Evolutionary conservation across 2,113 vertebrate genomes (phyloP).

Genomic region (Hepsetus odoe): DNA sequence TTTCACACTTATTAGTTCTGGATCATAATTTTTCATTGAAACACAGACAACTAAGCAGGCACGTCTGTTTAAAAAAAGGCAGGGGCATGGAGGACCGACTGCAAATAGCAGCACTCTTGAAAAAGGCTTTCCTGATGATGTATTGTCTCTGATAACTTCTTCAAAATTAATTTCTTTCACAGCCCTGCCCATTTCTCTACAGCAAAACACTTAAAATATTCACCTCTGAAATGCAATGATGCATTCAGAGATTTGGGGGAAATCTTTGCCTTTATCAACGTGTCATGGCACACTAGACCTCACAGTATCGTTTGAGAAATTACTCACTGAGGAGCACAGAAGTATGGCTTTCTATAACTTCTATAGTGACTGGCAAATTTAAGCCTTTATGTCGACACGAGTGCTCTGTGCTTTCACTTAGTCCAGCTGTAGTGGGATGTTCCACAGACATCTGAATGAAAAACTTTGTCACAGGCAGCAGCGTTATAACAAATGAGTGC

Average conservation of each 20-base stretch:
- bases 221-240: not conserved
- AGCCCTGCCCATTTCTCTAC: not conserved
- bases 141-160: not conserved
- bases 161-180: not conserved
- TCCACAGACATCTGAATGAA: not conserved
- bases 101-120: not conserved
- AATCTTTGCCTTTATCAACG: not conserved
- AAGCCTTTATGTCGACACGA: not conserved
- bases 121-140: not conserved
- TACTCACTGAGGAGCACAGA: not conserved
- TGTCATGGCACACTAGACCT: not conserved
- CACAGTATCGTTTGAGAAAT: not conserved
- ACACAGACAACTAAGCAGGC: not conserved
- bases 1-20: not conserved
- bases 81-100: not conserved
- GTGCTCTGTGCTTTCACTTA: conserved; percentile 5
- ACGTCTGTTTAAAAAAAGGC: not conserved
- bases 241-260: not conserved
- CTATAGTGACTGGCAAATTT: not conserved
- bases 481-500: not conserved
- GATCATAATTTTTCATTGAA: not conserved
- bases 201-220: not conserved
- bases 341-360: too few species aligned
- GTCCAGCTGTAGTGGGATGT: not conserved
- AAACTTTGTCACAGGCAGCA: too few species aligned